These are phyloP conservation scores for Pseudochirops corinnae DNA, from an alignment of 2,797 vertebrate species.

Conservation along the genomic window DNA sequence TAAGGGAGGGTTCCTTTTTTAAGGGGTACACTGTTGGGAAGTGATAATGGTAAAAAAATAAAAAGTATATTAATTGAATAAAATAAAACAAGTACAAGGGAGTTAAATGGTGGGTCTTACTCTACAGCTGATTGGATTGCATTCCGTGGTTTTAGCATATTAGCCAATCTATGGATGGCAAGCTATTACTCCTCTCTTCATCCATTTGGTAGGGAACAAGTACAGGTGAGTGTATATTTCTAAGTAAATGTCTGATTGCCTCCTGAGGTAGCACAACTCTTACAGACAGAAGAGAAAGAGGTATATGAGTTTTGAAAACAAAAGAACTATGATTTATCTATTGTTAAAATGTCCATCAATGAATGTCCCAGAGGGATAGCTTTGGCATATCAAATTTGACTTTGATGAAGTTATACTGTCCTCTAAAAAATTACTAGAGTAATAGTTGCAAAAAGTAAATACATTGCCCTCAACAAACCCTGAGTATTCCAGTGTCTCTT, in stretches of 20 bases:
- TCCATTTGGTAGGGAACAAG: background rate
- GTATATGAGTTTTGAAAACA: background rate
- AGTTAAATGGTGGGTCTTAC: background rate
- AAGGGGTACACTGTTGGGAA: background rate
- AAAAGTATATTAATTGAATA: background rate
- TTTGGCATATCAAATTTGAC: background rate
- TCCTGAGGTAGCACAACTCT: background rate
- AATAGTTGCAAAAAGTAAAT: background rate
- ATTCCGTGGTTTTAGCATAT: background rate
- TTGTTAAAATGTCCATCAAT: background rate
- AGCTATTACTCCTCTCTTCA: background rate
- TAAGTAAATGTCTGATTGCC: background rate
- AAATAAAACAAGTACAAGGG: background rate
- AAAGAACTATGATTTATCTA: background rate
- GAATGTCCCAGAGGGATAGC: constrained; percentile 1
- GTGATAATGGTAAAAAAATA: background rate
- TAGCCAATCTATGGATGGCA: background rate
- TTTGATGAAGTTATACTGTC: background rate
- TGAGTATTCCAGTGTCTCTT: background rate
- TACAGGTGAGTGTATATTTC: background rate
- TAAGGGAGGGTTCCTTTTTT: background rate
- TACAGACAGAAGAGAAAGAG: background rate
- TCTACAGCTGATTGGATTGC: background rate
- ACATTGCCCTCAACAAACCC: background rate
- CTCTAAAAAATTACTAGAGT: background rate